phyloP scores from a whole-genome alignment of 2,797 vertebrate species.

The Balearica regulorum region DNA sequence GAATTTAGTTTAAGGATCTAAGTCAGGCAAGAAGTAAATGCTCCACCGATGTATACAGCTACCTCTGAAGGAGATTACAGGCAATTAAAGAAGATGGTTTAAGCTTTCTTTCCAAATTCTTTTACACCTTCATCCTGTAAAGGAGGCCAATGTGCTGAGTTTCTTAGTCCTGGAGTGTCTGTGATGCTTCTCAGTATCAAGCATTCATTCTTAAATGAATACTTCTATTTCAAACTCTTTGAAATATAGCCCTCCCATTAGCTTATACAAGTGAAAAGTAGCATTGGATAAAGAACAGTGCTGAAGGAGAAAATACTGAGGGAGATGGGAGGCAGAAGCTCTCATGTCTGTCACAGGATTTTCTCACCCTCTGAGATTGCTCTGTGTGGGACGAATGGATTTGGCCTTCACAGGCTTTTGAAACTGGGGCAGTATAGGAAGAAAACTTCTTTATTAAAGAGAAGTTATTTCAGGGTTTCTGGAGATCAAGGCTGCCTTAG shows the following conservation, averaged over 20 bases:
- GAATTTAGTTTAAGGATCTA: not conserved
- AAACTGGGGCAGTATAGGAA: not conserved
- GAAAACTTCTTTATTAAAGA: not conserved
- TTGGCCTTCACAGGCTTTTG: not conserved
- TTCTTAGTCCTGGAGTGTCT: not conserved
- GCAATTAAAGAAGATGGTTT: not conserved
- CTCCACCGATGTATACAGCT: not conserved
- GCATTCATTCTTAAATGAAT: not conserved
- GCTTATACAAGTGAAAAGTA: not conserved
- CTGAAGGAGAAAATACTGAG: not conserved
- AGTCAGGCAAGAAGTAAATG: not conserved
- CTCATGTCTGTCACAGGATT: not conserved
- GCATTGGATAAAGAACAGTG: not conserved
- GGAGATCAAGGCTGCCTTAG: not conserved
- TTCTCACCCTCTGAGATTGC: not conserved
- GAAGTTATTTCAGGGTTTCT: not conserved
- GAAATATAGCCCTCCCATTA: not conserved
- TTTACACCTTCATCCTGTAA: not conserved
- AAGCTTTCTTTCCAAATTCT: not conserved
- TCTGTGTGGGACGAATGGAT: not conserved
- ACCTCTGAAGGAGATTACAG: not conserved
- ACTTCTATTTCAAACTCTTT: not conserved
- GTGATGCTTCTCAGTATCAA: not conserved
- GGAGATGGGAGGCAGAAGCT: not conserved
- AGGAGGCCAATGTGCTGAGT: not conserved